Base-by-base conservation (phyloP, 1,140 invertebrate genomes). In the Nymphalis io region DNA sequence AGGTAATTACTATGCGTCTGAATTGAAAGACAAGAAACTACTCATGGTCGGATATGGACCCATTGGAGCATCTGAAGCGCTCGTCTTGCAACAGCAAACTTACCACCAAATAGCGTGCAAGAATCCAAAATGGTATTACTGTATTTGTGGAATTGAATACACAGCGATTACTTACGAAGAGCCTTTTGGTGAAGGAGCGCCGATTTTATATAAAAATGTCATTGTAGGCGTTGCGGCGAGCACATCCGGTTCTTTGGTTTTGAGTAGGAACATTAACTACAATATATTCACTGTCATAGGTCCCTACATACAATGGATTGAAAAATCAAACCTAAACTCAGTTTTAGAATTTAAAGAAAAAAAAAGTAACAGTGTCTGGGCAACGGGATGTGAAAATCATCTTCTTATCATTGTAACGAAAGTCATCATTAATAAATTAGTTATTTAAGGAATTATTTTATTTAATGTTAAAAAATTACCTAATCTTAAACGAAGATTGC, bases 121-220 rank as follows among this genome's bases (percentile, higher is more conserved):
- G 12, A 86, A 87, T 74, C 80, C 83, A 3, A 84, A 79, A 61
- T 89, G 84, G 84, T 81, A 84, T 62, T 85, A 88, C 59, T 88
- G 84, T 58, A 66, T 88, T 57, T 89, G 85, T 72, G 85, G 84
- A 48, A 74, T 79, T 27, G 83, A 89, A 74, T 73, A 78, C 20
- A 62, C 69, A 10, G 46, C 60, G 21, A 46, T 64, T 5, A 80
- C 74, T 3, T 78, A 81, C 60, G 72, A 72, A 10, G 51, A 69
- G n/a, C 58, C 76, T 21, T 85, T 89, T 67, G 83, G 83, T 5
- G 80, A 79, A 62, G 87, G 84, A 27, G 82, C 73, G 0, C 83
- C 84, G 0, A 76, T 87, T n/a, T 64, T 86, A n/a, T 63, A 76
- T n/a, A 74, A 72, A 1, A 23, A 71, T 3, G 64, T 79, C 64